Percentiles rank a stretch among this genome's conserved stretches.
Conservation (phyloP, 2,113 vertebrate species). For the Reinhardtius hippoglossoides region DNA sequence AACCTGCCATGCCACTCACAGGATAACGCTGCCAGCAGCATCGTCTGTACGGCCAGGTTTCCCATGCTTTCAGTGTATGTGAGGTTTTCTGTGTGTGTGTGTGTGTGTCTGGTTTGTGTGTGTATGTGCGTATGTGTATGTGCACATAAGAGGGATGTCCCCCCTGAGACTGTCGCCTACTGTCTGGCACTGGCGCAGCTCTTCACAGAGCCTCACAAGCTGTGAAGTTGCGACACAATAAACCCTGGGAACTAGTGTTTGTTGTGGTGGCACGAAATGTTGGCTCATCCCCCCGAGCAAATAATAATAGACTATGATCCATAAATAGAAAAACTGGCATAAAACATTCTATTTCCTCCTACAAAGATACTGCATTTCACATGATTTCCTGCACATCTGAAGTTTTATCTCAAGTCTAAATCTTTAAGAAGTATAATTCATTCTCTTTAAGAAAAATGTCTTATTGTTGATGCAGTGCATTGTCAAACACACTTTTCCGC, state of each 20-base stretch:
- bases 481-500: constrained; percentile 25
- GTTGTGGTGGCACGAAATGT: constrained; percentile 49
- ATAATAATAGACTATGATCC: constrained; percentile 38
- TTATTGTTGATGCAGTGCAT: background rate
- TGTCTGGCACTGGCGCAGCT: constrained; percentile 45
- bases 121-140: constrained; percentile 2
- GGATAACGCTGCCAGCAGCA: constrained; percentile 57
- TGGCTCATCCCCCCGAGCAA: constrained; percentile 31
- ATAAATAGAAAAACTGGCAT: constrained; percentile 44
- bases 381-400: background rate
- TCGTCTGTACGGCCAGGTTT: constrained; percentile 23
- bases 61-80: constrained; percentile 15
- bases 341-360: constrained; percentile 6
- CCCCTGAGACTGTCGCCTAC: constrained; percentile 48
- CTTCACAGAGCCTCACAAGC: constrained; percentile 36
- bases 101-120: constrained; percentile 1
- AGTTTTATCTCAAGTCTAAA: background rate
- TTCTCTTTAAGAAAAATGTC: background rate
- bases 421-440: background rate
- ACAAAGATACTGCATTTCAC: background rate
- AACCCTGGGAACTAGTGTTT: constrained; percentile 59
- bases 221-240: constrained; percentile 45
- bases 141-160: constrained; percentile 3
- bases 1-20: constrained; percentile 47
- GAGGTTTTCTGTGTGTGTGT: background rate